Evolutionary conservation across 2,113 vertebrate genomes (phyloP).

Genomic region (Terrapene triunguis): DNA sequence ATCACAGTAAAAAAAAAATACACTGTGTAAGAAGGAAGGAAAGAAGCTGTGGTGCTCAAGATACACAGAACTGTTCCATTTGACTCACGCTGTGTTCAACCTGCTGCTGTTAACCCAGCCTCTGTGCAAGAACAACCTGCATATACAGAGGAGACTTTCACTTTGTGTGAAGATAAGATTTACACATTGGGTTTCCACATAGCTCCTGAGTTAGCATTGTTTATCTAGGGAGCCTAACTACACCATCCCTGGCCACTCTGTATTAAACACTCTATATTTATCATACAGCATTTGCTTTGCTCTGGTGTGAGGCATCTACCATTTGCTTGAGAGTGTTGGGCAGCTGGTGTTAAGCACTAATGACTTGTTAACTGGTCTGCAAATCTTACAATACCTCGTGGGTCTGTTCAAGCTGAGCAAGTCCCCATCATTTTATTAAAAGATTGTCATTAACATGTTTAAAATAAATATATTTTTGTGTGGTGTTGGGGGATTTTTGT

Average conservation of each 20-base stretch:
- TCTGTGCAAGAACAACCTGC: background rate
- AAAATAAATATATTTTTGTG: background rate
- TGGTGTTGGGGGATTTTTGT: background rate
- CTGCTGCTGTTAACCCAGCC: background rate
- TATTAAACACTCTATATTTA: background rate
- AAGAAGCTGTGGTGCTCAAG: background rate
- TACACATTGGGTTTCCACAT: background rate
- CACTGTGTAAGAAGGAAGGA: slow-evolving; percentile 9
- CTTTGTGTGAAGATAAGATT: background rate
- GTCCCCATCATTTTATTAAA: background rate
- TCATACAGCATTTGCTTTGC: background rate
- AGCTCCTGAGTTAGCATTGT: background rate
- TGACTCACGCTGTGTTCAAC: background rate
- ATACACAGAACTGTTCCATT: background rate
- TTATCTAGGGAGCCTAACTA: background rate
- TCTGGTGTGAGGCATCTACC: background rate
- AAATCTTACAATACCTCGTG: background rate
- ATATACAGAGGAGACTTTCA: background rate
- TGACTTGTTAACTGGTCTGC: background rate
- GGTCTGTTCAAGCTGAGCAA: background rate
- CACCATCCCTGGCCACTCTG: accelerated
- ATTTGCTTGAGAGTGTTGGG: background rate
- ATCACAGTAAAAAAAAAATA: background rate
- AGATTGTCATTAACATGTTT: background rate
- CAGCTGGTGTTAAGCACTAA: background rate